A percentile compares a stretch with the other conserved stretches of the same genome.
Evolutionary conservation across 92 coral and sea anemone species (phyloP).

Genomic region (Paramuricea clavata): DNA sequence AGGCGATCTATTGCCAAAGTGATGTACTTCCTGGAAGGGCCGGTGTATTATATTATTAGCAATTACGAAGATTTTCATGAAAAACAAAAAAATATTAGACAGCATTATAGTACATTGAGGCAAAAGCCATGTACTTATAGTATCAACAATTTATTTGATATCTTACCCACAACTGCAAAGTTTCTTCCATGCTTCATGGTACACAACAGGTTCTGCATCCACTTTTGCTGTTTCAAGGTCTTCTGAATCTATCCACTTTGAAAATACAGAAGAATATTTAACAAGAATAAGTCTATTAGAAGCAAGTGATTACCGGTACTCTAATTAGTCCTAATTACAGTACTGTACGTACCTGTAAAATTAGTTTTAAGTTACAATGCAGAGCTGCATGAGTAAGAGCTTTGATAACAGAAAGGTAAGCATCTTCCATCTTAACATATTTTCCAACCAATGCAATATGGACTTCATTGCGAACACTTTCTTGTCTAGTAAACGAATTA

Average conservation of each 20-base stretch:
- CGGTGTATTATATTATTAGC: too few relatives aligned
- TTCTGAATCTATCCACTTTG: constrained; percentile 93
- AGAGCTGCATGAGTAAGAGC: constrained; percentile 92
- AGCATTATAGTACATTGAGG: too few relatives aligned
- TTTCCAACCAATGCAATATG: constrained; percentile 96
- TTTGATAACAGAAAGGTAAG: constrained; percentile 91
- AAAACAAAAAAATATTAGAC: too few relatives aligned
- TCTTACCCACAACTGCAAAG: constrained; percentile 90
- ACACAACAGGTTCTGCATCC: constrained; percentile 81
- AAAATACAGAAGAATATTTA: not conserved
- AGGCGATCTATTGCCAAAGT: too few relatives aligned
- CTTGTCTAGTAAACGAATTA: constrained; percentile 70
- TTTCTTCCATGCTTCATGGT: constrained; percentile 90
- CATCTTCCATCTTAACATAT: constrained; percentile 91
- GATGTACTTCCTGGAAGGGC: too few relatives aligned
- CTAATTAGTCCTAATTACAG: not conserved
- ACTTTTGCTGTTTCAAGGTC: constrained; percentile 74
- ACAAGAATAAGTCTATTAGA: too few relatives aligned
- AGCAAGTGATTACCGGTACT: too few relatives aligned
- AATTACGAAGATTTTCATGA: too few relatives aligned
- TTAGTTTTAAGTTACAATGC: constrained; percentile 89
- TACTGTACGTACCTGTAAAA: constrained; percentile 70
- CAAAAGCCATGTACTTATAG: not conserved
- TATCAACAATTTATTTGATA: not conserved
- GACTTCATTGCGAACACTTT: constrained; percentile 76